Conservation (phyloP, 2,888 invertebrate genomes). For the Tholera decimalis region DNA sequence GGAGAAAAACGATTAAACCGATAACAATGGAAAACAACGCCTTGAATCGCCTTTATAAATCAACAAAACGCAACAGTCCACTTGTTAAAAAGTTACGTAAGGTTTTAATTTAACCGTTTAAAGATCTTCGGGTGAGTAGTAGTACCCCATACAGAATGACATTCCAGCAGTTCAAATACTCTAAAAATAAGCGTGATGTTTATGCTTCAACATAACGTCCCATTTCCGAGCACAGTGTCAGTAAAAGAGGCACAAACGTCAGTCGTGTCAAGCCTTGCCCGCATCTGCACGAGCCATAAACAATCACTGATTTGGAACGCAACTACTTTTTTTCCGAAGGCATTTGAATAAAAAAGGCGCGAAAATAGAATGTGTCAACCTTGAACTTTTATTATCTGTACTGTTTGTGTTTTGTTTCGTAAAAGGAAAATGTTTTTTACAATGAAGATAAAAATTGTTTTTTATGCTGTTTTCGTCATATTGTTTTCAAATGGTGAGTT, state of each 20-base stretch:
- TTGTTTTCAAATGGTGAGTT: conserved; percentile 70
- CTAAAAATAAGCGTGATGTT: conserved; percentile 85
- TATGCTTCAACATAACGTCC: conserved; percentile 74
- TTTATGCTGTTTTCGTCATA: conserved; percentile 62
- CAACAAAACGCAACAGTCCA: conserved; percentile 16
- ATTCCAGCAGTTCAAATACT: conserved; percentile 74
- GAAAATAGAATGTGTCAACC: conserved; percentile 76
- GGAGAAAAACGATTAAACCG: conserved; percentile 77
- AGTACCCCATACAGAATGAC: conserved; percentile 65
- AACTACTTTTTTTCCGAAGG: conserved; percentile 69
- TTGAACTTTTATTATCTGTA: conserved; percentile 67
- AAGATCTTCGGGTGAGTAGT: conserved; percentile 48
- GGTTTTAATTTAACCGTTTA: conserved; percentile 56
- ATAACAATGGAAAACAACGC: conserved; percentile 50
- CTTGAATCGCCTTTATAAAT: conserved; percentile 23
- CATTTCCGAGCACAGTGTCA: conserved; percentile 77
- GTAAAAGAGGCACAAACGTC: conserved; percentile 75
- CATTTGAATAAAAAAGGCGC: conserved; percentile 75
- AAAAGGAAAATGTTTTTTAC: conserved; percentile 48
- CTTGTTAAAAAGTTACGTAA: conserved; percentile 51
- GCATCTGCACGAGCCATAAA: conserved; percentile 71
- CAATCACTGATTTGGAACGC: conserved; percentile 72
- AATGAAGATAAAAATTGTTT: conserved; percentile 58
- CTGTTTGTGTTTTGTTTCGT: conserved; percentile 69
- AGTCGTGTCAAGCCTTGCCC: conserved; percentile 73